These are phyloP conservation scores for Mamestra brassicae DNA, from an alignment of 2,888 invertebrate species.

Conservation along the genomic window DNA sequence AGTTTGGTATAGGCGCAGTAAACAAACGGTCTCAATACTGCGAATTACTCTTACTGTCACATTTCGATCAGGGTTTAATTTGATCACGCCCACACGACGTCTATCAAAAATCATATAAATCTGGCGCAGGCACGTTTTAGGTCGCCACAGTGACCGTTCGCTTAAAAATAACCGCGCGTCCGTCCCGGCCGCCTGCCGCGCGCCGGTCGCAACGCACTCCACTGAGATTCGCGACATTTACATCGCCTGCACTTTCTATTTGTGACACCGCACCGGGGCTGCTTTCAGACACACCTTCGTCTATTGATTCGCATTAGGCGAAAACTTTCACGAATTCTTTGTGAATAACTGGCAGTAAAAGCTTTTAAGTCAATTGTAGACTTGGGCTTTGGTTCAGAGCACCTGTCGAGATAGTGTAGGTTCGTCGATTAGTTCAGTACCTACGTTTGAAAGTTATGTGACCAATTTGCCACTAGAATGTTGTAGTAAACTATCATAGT, in stretches of 20 bases:
- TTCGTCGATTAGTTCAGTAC: background rate
- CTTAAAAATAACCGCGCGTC: constrained; percentile 81
- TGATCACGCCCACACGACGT: constrained; percentile 69
- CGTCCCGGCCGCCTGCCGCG: constrained; percentile 61
- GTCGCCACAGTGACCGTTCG: constrained; percentile 77
- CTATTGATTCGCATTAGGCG: constrained; percentile 33
- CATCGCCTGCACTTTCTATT: constrained; percentile 87
- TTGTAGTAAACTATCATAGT: constrained; percentile 6
- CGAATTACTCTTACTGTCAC: constrained; percentile 61
- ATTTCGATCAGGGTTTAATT: constrained; percentile 69
- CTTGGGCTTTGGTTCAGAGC: background rate
- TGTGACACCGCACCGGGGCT: constrained; percentile 76
- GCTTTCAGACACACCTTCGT: constrained; percentile 57
- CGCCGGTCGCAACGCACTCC: constrained; percentile 56
- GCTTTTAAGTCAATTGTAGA: constrained; percentile 15
- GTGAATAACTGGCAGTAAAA: constrained; percentile 9
- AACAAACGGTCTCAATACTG: constrained; percentile 54
- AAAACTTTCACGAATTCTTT: constrained; percentile 23
- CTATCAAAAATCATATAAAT: constrained; percentile 82
- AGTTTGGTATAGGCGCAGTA: constrained; percentile 46
- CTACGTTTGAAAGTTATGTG: background rate
- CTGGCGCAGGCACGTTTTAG: constrained; percentile 78
- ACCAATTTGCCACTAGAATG: background rate
- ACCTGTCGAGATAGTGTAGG: background rate
- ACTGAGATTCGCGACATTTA: constrained; percentile 83